A percentile compares a stretch with the other conserved stretches of the same genome.
Evolutionary conservation across 2,113 vertebrate species (phyloP).

Genomic region (Meles meles): DNA sequence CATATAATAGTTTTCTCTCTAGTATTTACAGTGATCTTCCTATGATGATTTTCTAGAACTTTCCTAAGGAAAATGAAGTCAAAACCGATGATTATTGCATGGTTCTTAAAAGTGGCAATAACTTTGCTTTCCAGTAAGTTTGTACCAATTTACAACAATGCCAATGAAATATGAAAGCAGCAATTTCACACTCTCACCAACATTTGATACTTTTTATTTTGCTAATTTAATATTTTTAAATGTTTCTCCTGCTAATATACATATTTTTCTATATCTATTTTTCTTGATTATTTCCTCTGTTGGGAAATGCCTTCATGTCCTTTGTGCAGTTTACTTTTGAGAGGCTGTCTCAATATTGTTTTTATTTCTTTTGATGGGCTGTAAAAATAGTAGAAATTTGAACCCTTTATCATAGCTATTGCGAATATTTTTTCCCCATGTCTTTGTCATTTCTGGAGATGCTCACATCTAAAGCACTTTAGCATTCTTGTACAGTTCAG

Average conservation of each 20-base stretch:
- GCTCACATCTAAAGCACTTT: neutral
- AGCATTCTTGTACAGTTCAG: neutral
- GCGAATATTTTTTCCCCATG: neutral
- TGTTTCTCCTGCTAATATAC: neutral
- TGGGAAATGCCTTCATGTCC: neutral
- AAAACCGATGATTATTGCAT: neutral
- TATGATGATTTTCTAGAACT: neutral
- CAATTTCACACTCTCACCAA: neutral
- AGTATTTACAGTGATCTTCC: neutral
- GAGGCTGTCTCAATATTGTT: neutral
- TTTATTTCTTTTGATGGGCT: neutral
- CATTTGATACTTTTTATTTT: neutral
- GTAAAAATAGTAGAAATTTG: neutral
- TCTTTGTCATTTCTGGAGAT: neutral
- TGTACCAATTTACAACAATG: neutral
- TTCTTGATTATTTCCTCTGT: neutral
- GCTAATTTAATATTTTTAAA: neutral
- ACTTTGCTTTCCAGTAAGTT: neutral
- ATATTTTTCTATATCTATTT: neutral
- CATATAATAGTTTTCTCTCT: neutral
- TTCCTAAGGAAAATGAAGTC: neutral
- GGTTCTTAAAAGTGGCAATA: neutral
- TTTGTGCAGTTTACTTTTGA: neutral
- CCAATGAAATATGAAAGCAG: neutral
- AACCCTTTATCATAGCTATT: neutral